Base-by-base conservation (phyloP, 2,113 vertebrate genomes). In the Diadophis punctatus region DNA sequence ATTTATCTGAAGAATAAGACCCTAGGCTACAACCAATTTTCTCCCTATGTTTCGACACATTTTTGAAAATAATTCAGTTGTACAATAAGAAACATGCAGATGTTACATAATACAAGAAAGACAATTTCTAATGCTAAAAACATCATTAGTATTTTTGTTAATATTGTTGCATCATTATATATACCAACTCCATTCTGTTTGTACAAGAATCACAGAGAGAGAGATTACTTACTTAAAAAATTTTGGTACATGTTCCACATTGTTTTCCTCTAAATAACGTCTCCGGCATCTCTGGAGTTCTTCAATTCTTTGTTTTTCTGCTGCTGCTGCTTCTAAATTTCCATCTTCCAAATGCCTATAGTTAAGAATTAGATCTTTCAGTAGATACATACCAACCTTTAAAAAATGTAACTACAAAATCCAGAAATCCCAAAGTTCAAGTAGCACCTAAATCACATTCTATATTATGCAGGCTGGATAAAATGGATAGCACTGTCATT, bases 221-320 rank as follows among this genome's bases (percentile, higher is more conserved):
- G 34, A 39, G 34, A 80, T 90, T 58, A 97, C 98, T 98, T 96
- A 99, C 99, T 98, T 99, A 97, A 99, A 99, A 98, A 99, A 99
- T 96, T 98, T 98, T 87, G 99, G 98, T 97, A 98, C 97, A 39
- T 99, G 98, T 97, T 98, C 98, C 94, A 98, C 97, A 97, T 98
- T 97, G 46, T 98, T 99, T 96, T 99, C 99, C 51, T 99, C 99
- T 96, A 98, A 98, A 96, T 98, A 98, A 88, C 98, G 98, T 95
- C 99, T 98, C 91, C 98, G 97, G 93, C 95, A 95, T 94, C 99
- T 98, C 96, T 99, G 99, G 52, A 99, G 98, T 93, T 99, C 99
- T 93, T 99, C 99, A 86, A 99, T 99, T 91, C 99, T 98, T 97
- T 98, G 99, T 92, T 99, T 99, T 92, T 99, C 99, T 80, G 98